These are phyloP conservation scores for Caenorhabditis sp. DNA, from an alignment of 2,888 invertebrate species.

Conservation along the genomic window DNA sequence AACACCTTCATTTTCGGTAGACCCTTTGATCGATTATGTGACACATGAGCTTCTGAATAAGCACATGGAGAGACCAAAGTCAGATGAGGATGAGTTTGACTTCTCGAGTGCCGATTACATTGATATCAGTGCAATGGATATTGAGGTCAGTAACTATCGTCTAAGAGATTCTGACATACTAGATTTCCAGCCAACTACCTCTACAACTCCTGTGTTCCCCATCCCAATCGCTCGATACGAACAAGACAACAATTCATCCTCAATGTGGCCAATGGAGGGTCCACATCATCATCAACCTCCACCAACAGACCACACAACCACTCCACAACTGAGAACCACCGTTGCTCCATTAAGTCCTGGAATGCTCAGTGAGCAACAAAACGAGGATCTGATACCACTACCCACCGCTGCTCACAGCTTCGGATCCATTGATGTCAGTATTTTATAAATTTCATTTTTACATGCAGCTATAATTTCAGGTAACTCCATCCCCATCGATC, in stretches of 20 bases:
- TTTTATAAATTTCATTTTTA: not conserved
- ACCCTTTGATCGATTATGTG: conserved; percentile 63
- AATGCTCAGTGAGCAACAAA: conserved; percentile 53
- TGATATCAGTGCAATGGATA: conserved; percentile 63
- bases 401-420: conserved; percentile 47
- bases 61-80: conserved; percentile 54
- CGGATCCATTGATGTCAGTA: conserved; percentile 43
- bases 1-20: conserved; percentile 35
- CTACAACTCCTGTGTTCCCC: conserved; percentile 35
- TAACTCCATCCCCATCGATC: conserved; percentile 57
- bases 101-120: conserved; percentile 61
- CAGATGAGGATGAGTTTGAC: conserved; percentile 60
- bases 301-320: conserved; percentile 30
- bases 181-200: conserved; percentile 34
- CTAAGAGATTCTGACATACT: not conserved
- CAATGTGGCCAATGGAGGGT: conserved; percentile 51
- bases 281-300: conserved; percentile 19
- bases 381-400: conserved; percentile 56
- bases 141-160: conserved; percentile 10
- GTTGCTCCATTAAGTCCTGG: conserved; percentile 53
- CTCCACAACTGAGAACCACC: conserved; percentile 51
- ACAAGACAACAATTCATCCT: conserved; percentile 37
- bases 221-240: conserved; percentile 46
- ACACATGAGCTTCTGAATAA: conserved; percentile 60
- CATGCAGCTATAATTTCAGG: conserved; percentile 12